These are phyloP conservation scores for Circaetus cinerascens DNA, from an alignment of 2,113 vertebrate genomes.

Conservation along the genomic window DNA sequence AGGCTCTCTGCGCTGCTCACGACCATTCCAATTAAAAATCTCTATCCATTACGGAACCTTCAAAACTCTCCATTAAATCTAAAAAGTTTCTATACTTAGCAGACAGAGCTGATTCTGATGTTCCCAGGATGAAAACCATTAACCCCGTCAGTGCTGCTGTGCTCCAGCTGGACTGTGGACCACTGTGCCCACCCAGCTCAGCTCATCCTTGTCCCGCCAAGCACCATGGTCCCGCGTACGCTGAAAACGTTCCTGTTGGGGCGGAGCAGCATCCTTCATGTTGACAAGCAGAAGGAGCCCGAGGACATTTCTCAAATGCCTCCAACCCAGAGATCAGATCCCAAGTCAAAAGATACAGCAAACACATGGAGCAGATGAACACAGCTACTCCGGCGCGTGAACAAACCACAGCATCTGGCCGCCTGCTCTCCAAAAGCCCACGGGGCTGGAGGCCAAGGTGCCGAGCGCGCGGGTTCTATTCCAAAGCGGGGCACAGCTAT, in stretches of 20 bases:
- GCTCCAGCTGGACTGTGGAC: not conserved
- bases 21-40: not conserved
- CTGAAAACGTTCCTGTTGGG: fast-evolving
- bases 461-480: fast-evolving
- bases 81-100: not conserved
- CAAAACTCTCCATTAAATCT: not conserved
- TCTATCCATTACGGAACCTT: not conserved
- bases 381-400: fast-evolving
- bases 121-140: not conserved
- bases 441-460: fast-evolving
- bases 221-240: fast-evolving
- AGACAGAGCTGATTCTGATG: not conserved
- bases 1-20: not conserved
- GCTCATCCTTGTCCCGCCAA: not conserved
- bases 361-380: not conserved
- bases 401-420: not conserved
- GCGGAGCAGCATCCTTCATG: not conserved
- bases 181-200: fast-evolving
- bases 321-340: not conserved
- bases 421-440: not conserved
- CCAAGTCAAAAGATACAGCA: not conserved
- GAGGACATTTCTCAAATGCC: not conserved
- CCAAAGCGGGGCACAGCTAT: not conserved
- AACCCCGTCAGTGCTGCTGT: not conserved
- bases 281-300: not conserved